Evolutionary conservation across 64 coral and sea anemone genomes (phyloP), one percentile per base, ranked within the genome.

Genomic region (Acropora yongei): DNA sequence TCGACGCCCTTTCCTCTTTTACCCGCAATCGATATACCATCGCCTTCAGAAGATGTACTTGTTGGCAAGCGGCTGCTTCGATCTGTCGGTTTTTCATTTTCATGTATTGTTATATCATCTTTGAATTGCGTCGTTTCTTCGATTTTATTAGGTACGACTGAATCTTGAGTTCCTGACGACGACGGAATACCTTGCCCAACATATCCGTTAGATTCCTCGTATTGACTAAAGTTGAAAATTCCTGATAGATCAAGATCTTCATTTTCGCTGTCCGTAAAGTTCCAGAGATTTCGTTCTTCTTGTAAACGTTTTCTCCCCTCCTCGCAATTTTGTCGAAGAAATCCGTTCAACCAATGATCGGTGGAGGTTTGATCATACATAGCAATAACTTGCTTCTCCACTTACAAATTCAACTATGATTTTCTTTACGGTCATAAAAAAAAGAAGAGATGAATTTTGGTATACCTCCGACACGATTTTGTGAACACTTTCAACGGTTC

Each of bases 251-350:
- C 65, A 49, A 67, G 44, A 69, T 85, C 82, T 19, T 85, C 82
- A 49, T 71, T 69, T 49, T 71, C 82, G 65, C 68, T 44, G 44
- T 85, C 44, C 19, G 82, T 49, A 5, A 71, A 71, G 8, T 49
- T 48, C 82, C 61, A 71, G 18, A 85, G 16, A 71, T 67, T 71
- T 72, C 82, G 43, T 66, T 85, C 82, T 20, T 72, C 82, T 18
- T 71, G 44, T 39, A 85, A 41, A 17, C 82, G 82, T 40, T 85
- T 85, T 67, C 82, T 14, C 49, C 63, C 82, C 30, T 85, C 61
- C 41, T 85, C 82, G 65, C 82, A 68, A 48, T 85, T 69, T 18
- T 68, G 43, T 72, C 65, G 82, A 4, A 85, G 82, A 85, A 85
- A 71, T 11, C 65, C 82, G 46, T 85, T 85, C 4, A 85, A 71